Base-by-base conservation (phyloP, 2,113 vertebrate species). In the Albula goreensis region DNA sequence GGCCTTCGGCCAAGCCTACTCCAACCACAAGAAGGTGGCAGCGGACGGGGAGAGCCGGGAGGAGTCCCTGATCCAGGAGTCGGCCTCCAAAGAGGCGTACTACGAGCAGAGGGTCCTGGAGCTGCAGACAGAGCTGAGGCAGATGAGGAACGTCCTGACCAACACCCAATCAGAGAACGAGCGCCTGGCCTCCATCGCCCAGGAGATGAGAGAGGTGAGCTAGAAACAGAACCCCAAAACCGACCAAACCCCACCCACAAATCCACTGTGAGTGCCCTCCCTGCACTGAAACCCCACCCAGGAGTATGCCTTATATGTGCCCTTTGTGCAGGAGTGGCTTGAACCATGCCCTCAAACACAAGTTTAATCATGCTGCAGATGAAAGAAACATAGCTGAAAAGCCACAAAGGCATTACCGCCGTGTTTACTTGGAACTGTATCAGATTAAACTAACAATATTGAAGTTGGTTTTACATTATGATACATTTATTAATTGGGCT, bases 41-140 rank as follows among this genome's bases (percentile, higher is more conserved):
- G 98, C 97, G 2, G 98, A 99, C 9, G 98, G 98, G 3, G 98
- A 99, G 90, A 99, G 97, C 94, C 96, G 98, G 70, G 98, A 99
- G 86, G 98, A 99, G 92, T 97, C 97, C 3, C 94, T 99, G 88
- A 99, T 99, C 87, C 94, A 98, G 91, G 98, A 99, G 92, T 99
- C 98, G 0, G 98, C 97, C 86, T 98, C 97, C 88, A 99, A 99
- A 92, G 98, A 99, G 91, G 98, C 98, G 53, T 96, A 96, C 85
- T 99, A 99, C 25, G 97, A 98, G 93, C 96, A 97, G 92, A 98
- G 96, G 89, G 95, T 99, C 85, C 96, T 99, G 63, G 98, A 99
- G 89, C 88, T 99, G 88, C 98, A 99, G 93, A 97, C 96, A 0
- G 98, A 99, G 80, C 94, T 99, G 50, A 96, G 98, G 87, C 98